Base-by-base conservation (phyloP, 2,888 invertebrate species). In the Eremobia ochroleuca region DNA sequence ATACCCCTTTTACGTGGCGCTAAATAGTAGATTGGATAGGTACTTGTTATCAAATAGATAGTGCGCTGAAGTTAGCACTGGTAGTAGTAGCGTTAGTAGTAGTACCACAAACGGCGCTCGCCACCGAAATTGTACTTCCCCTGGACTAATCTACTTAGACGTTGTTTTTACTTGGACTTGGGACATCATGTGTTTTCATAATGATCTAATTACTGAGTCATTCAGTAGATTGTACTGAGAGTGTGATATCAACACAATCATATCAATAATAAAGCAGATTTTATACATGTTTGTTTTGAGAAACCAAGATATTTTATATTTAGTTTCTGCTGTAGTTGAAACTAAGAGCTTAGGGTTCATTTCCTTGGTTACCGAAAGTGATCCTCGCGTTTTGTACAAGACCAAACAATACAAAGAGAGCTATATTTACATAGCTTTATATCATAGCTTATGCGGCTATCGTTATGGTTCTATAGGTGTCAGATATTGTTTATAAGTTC, bases 201-300 rank as follows among this genome's bases (percentile, higher is more conserved):
- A 79, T 80, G 81, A 80, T 80, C 85, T 85, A 55, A 80, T 80
- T 55, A 46, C 18, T 4, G 6, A 66, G 37, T 71, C 40, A 80
- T 65, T 59, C 25, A 46, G 43, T 34, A 69, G 31, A 77, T 59
- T 55, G 13, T 18, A 34, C 43, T 28, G 40, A 64, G 49, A 31
- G 21, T 21, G 34, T 84, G 66, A 62, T 25, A 40, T 78, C 67
- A 62, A 18, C 28, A 37, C 4, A 34, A n/a, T 68, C 3, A 3
- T 21, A 28, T n/a, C 4, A 52, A 55, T 65, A 58, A 65, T 43
- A 52, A 74, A 43, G 25, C 37, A n/a, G 28, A 61, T 59, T 61
- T 3, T 15, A 21, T 11, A n/a, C 4, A 2, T 5, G n/a, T 0
- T 5, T n/a, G n/a, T n/a, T 34, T 68, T 34, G 18, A n/a, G 34